Base-by-base conservation (phyloP, 2,888 invertebrate species). In the Rhingia campestris region DNA sequence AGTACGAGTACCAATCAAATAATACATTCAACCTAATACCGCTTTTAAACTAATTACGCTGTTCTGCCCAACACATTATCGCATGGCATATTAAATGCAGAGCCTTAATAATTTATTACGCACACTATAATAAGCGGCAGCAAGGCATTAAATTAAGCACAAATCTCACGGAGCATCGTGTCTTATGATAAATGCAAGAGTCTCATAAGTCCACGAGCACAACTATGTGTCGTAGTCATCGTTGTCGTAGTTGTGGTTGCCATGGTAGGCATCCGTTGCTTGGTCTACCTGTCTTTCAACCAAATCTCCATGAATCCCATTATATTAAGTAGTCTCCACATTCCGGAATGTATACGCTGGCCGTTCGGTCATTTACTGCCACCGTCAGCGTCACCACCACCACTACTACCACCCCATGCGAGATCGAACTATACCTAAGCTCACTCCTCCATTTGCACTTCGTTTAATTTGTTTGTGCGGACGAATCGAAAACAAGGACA, bases 121-220 rank as follows among this genome's bases (percentile, higher is more conserved):
- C 84, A 84, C 80, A 80, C 80, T 72, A 84, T 75, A 80, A 84
- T 84, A 74, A 80, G 84, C 80, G 75, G 69, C 74, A 80, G 74
- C 84, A 84, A 80, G 59, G 80, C 74, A 84, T 84, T 84, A 84
- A 84, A 84, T 84, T 80, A 84, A 84, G 70, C 70, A 75, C 74
- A 84, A 84, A 74, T 80, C 84, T 69, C 74, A 75, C 74, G 66
- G 69, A 84, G 74, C 54, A 74, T 58, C 72, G 63, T 85, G 85
- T 85, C 85, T 85, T 85, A 85, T 85, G 85, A 85, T 85, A 85
- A 75, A 85, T 85, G 85, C 81, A 85, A 56, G 75, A 81, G 85
- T 81, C 72, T 72, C 85, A 81, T 66, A 80, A 80, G 80, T 84
- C 74, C 47, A 74, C 72, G 59, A 70, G 69, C 67, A 64, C 73